These are phyloP conservation scores for Trogon surrucura DNA, from an alignment of 2,113 vertebrate genomes.

Conservation along the genomic window DNA sequence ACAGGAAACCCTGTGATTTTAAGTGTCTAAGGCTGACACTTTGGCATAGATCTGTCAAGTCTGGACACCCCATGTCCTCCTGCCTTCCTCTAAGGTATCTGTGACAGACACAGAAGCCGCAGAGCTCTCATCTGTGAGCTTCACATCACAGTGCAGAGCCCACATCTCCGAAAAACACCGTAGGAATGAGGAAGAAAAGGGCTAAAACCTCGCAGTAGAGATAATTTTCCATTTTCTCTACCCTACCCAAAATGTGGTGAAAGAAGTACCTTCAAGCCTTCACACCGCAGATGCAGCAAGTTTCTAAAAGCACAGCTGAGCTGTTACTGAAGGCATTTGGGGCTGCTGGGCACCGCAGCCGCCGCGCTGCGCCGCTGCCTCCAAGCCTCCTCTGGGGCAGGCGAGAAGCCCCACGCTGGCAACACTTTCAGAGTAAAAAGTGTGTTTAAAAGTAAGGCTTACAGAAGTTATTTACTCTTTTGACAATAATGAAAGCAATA, in stretches of 20 bases:
- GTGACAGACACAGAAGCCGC: neutral
- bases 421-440: constrained; percentile 54
- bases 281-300: neutral
- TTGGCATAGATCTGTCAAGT: neutral
- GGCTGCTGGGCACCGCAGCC: neutral
- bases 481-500: constrained; percentile 62
- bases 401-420: neutral
- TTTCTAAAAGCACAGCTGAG: neutral
- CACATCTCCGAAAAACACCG: neutral
- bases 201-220: neutral
- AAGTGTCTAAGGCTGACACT: neutral
- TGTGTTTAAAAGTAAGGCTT: constrained; percentile 14
- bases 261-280: neutral
- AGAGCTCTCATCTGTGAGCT: neutral
- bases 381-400: neutral
- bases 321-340: neutral
- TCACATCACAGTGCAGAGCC: neutral
- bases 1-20: neutral
- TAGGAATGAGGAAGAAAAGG: fast-evolving
- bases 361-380: neutral
- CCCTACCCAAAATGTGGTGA: neutral
- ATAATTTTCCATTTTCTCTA: neutral
- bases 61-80: neutral
- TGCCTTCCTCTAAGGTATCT: neutral
- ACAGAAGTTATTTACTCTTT: constrained; percentile 37